These are phyloP conservation scores for Sardina pilchardus DNA, from an alignment of 2,113 vertebrate species.

Conservation along the genomic window DNA sequence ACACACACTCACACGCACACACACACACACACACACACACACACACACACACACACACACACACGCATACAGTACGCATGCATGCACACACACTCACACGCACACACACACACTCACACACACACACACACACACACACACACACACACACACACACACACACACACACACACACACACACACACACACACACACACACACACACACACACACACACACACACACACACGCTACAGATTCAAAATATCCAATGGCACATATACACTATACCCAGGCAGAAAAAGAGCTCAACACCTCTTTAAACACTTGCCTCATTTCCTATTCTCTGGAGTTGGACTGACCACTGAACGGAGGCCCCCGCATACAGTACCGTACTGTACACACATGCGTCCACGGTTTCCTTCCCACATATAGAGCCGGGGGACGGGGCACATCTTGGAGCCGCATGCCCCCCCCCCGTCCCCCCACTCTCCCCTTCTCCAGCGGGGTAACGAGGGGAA, in stretches of 20 bases:
- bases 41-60: constrained; percentile 19
- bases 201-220: background rate
- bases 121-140: constrained; percentile 26
- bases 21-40: constrained; percentile 10
- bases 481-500: background rate
- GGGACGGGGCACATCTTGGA: background rate
- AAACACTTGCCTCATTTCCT: constrained; percentile 20
- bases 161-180: constrained; percentile 25
- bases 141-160: constrained; percentile 21
- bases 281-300: constrained; percentile 12
- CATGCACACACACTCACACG: no score
- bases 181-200: background rate
- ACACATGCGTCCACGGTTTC: background rate
- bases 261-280: background rate
- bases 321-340: background rate
- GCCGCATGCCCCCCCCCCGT: background rate
- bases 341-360: background rate
- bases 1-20: background rate
- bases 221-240: background rate
- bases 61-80: no score
- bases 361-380: no score
- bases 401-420: background rate
- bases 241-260: constrained; percentile 1
- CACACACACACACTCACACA: constrained; percentile 7
- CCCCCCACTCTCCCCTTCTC: background rate